Base-by-base conservation (phyloP, 1,140 invertebrate genomes). In the Stenopsyche tienmushanensis region DNA sequence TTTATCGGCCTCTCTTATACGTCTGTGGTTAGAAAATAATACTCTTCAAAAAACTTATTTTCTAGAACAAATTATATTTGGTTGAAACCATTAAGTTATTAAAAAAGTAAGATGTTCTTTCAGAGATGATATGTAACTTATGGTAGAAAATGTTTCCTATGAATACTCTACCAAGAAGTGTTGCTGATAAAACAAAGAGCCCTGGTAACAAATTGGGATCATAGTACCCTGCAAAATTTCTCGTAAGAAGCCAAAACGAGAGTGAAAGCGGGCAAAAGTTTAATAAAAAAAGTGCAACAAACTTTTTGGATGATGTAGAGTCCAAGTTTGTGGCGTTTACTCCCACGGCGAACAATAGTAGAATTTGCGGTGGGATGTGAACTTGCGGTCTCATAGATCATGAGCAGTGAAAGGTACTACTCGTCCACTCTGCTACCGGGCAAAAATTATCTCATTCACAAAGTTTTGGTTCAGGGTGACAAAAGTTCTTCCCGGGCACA, bases 211-310 rank as follows among this genome's bases (percentile, higher is more conserved):
- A 57, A 57, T 57, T 57, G 54, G 21, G 54, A 57, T 21, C 39
- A 34, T 34, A 7, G 29, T 17, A 20, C 34, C 17, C 29, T 17
- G 39, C 39, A 57, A 57, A 29, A 41, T 57, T 57, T 39, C 1
- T 29, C 54, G 54, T 57, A 57, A 57, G 42, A 42, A 20, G 18
- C 26, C n/a, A 13, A 57, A 55, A 57, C 39, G 54, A 57, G 39
- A 57, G 54, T 29, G 54, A 57, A 57, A 57, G 41, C 54, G 39
- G 54, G 54, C 54, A 29, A 42, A 57, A 57, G 54, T 57, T 57
- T 57, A 41, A 42, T 57, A 53, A 53, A 57, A 57, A 57, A 57
- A 57, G 42, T 57, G 54, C 54, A 57, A 42, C 54, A 57, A 42
- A 41, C 54, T 29, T 20, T 13, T 1, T 13, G 47, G 54, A 57